Conservation (phyloP, 2,113 vertebrate genomes). For the Panurus biarmicus region DNA sequence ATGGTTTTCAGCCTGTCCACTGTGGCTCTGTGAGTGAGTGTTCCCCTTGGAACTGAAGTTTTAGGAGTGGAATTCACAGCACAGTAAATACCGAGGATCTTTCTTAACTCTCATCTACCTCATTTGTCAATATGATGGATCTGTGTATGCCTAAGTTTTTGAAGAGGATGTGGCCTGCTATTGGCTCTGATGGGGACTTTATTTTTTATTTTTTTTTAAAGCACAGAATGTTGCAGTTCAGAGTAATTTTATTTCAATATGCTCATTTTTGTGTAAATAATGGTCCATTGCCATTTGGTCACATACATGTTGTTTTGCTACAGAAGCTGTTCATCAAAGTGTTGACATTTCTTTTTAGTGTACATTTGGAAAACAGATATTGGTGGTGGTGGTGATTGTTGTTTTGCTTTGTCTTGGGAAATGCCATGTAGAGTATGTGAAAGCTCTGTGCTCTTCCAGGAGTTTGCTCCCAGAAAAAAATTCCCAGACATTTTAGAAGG, state of each 20-base stretch:
- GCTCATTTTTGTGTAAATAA: background rate
- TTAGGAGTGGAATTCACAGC: background rate
- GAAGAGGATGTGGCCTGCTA: background rate
- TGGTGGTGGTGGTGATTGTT: background rate
- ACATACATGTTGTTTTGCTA: background rate
- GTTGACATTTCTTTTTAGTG: conserved; percentile 14
- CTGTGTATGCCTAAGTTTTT: background rate
- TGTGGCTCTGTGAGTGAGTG: background rate
- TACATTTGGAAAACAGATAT: background rate
- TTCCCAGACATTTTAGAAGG: background rate
- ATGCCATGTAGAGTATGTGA: background rate
- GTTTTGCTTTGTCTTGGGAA: background rate
- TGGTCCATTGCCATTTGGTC: background rate
- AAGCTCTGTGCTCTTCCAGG: background rate
- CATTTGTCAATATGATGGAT: background rate
- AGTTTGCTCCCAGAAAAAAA: background rate
- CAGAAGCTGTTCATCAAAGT: conserved; percentile 4
- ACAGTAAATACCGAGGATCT: background rate
- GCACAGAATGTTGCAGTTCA: background rate
- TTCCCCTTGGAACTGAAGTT: background rate
- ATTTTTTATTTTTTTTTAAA: background rate
- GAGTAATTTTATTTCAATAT: background rate
- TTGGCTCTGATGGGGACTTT: background rate
- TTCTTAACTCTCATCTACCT: background rate
- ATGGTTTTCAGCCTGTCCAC: background rate